Conservation (phyloP, 2,113 vertebrate species). For the Prinia subflava region DNA sequence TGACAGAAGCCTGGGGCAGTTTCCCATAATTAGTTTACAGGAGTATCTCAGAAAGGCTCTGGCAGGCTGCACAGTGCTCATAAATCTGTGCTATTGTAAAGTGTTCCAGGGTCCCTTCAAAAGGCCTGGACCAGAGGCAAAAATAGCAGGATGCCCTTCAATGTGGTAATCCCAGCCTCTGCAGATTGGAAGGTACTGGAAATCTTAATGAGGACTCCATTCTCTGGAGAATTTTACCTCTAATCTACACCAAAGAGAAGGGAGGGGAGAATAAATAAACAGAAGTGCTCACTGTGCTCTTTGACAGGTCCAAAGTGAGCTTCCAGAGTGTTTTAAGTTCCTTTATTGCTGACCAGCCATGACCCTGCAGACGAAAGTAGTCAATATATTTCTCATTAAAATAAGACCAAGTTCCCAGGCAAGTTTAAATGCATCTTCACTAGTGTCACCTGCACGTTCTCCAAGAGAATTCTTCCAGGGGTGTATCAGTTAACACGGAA, state of each 20-base stretch:
- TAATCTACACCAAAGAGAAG: background rate
- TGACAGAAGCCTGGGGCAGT: conserved; percentile 3
- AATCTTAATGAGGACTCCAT: conserved; percentile 12
- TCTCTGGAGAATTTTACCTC: background rate
- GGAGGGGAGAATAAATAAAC: background rate
- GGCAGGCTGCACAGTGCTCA: background rate
- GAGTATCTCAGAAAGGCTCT: conserved; percentile 10
- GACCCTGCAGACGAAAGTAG: background rate
- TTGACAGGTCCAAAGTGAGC: background rate
- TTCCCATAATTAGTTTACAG: conserved; percentile 53
- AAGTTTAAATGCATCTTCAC: background rate
- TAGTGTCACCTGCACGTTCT: background rate
- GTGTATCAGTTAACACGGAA: background rate
- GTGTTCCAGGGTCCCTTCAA: conserved; percentile 26
- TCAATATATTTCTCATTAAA: background rate
- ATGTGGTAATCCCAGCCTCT: conserved; percentile 18
- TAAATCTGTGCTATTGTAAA: conserved; percentile 23
- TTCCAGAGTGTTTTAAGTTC: background rate
- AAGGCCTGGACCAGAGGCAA: conserved; percentile 23
- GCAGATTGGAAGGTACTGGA: background rate
- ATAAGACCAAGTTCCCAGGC: background rate
- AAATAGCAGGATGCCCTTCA: conserved; percentile 52
- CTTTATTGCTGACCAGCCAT: background rate
- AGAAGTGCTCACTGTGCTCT: background rate
- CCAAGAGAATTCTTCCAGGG: background rate